Conservation (phyloP, 2,113 vertebrate species). For the Camelus dromedarius region DNA sequence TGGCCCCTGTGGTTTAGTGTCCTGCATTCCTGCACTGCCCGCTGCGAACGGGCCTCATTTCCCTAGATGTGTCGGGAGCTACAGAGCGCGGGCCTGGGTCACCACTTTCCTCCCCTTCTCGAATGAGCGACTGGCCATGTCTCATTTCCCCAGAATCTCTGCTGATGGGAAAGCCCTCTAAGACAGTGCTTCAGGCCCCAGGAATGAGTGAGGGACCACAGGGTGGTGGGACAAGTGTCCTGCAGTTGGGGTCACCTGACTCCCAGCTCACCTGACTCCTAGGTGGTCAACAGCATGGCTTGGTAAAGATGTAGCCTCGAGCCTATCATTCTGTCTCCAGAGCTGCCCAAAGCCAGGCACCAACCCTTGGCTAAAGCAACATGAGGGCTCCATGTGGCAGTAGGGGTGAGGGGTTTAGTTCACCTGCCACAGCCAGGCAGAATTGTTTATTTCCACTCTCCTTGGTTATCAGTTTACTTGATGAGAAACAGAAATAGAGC, state of each 20-base stretch:
- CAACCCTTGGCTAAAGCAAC: background rate
- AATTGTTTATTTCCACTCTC: slow-evolving; percentile 27
- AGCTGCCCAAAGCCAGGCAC: background rate
- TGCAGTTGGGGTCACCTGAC: background rate
- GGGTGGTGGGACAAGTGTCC: background rate
- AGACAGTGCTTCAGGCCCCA: background rate
- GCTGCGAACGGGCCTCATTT: background rate
- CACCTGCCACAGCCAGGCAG: background rate
- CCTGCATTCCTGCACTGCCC: rapidly evolving
- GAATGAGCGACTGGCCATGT: background rate
- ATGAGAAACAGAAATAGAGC: slow-evolving; percentile 57
- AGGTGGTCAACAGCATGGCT: background rate
- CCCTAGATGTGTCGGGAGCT: background rate
- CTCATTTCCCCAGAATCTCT: background rate
- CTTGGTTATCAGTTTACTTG: background rate
- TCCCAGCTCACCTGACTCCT: rapidly evolving
- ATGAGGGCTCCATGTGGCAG: rapidly evolving
- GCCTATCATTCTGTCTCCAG: background rate
- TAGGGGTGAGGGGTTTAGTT: rapidly evolving
- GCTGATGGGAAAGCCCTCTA: background rate
- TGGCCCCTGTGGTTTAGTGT: background rate
- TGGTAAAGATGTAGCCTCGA: background rate
- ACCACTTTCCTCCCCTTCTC: no score
- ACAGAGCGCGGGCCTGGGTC: background rate
- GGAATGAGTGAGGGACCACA: background rate